phyloP scores from a whole-genome alignment of 2,797 vertebrate species.

The Allobates femoralis region DNA sequence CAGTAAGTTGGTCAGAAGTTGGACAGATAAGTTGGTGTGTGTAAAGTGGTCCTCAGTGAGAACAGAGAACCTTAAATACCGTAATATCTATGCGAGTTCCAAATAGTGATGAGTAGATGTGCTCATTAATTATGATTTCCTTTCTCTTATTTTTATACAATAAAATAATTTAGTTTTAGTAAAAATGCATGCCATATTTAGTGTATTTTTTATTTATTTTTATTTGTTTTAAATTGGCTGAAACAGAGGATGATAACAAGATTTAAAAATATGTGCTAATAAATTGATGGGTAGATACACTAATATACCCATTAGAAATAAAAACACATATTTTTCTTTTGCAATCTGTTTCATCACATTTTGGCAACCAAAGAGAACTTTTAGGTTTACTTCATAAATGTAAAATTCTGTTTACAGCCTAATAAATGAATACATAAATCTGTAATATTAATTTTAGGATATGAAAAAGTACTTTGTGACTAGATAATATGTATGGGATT shows the following conservation, averaged over 20 bases:
- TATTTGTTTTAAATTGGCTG: background rate
- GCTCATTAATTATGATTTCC: too few relatives aligned
- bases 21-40: too few relatives aligned
- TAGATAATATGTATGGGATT: too few relatives aligned
- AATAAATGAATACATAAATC: too few relatives aligned
- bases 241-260: background rate
- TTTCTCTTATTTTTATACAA: conserved; percentile 22
- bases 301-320: background rate
- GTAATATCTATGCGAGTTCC: too few relatives aligned
- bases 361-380: background rate
- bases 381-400: background rate
- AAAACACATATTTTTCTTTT: conserved; percentile 18
- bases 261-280: background rate
- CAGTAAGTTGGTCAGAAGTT: too few relatives aligned
- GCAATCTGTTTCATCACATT: conserved; percentile 1
- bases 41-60: too few relatives aligned
- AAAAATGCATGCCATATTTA: conserved; percentile 12
- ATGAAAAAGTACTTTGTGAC: too few relatives aligned
- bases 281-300: background rate
- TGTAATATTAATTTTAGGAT: too few relatives aligned
- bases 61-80: too few relatives aligned
- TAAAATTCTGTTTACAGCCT: too few relatives aligned
- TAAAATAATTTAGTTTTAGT: conserved; percentile 20
- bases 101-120: too few relatives aligned
- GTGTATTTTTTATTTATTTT: conserved; percentile 16